phyloP scores from a whole-genome alignment of 1,140 invertebrate species.

The Drosophila sp. region DNA sequence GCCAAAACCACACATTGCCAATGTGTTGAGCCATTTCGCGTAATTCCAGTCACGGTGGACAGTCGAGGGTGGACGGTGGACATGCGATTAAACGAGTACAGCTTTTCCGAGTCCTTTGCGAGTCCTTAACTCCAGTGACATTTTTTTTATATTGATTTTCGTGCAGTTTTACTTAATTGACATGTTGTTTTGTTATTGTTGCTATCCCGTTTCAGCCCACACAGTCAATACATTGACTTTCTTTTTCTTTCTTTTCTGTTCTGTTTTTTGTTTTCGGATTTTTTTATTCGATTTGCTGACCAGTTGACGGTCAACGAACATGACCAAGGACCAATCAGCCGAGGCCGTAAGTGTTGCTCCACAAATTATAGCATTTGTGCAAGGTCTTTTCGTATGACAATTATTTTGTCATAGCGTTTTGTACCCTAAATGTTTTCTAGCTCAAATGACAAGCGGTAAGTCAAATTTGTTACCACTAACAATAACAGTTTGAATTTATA shows the following conservation, averaged over 20 bases:
- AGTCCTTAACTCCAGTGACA: slow-evolving; percentile 29
- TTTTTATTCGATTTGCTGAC: slow-evolving; percentile 19
- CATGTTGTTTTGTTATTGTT: slow-evolving; percentile 81
- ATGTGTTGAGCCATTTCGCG: slow-evolving; percentile 37
- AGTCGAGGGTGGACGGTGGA: slow-evolving; percentile 7
- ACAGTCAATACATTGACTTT: not conserved
- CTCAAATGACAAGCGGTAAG: not conserved
- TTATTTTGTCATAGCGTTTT: slow-evolving; percentile 38
- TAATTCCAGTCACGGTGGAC: slow-evolving; percentile 38
- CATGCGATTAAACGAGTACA: slow-evolving; percentile 18
- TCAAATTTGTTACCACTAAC: slow-evolving; percentile 2
- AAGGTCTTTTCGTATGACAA: slow-evolving; percentile 50
- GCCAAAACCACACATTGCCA: slow-evolving; percentile 21
- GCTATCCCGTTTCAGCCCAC: slow-evolving; percentile 53
- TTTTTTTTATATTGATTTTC: slow-evolving; percentile 74
- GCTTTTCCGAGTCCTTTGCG: not conserved
- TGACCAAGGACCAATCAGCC: slow-evolving; percentile 69
- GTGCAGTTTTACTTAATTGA: slow-evolving; percentile 82
- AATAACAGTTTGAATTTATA: not conserved
- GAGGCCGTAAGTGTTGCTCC: slow-evolving; percentile 42
- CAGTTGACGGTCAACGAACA: slow-evolving; percentile 75
- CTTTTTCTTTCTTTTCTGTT: slow-evolving; percentile 19
- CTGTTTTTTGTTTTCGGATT: slow-evolving; percentile 41
- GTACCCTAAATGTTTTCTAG: slow-evolving; percentile 18
- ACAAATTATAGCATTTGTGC: slow-evolving; percentile 64